Percentiles rank a stretch among this genome's conserved stretches.
Conservation (phyloP, 2,113 vertebrate species). For the Aegithalos caudatus region DNA sequence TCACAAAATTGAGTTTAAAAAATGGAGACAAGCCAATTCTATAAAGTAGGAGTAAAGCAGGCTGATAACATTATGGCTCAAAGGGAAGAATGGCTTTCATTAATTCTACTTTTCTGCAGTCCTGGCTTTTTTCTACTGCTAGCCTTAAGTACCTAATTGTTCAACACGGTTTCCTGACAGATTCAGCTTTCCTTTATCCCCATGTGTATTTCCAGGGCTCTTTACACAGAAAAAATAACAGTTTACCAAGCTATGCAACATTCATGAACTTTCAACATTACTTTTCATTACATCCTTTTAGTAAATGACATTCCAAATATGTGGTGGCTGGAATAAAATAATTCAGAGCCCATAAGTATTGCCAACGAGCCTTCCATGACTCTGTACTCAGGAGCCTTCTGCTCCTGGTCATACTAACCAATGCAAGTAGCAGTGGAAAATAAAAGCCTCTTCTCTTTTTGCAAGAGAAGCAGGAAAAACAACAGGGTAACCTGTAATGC, state of each 20-base stretch:
- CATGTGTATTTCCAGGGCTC: not conserved
- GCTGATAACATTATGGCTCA: not conserved
- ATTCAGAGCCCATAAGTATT: not conserved
- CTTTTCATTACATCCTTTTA: not conserved
- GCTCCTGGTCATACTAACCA: not conserved
- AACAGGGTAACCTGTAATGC: not conserved
- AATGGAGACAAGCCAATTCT: conserved; percentile 1
- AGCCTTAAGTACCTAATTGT: not conserved
- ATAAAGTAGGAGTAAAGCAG: not conserved
- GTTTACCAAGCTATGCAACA: not conserved
- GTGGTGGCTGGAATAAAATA: not conserved
- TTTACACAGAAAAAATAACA: not conserved
- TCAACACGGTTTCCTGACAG: not conserved
- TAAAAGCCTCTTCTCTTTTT: not conserved
- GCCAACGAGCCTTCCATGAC: not conserved
- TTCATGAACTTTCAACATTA: not conserved
- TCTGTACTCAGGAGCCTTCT: not conserved
- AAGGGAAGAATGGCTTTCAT: conserved; percentile 28
- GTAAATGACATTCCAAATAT: not conserved
- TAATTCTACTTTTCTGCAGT: conserved; percentile 26
- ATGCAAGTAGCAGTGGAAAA: not conserved
- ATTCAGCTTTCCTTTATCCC: not conserved
- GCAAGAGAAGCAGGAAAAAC: not conserved
- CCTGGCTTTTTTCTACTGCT: not conserved
- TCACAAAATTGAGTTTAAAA: not conserved